phyloP scores from a whole-genome alignment of 2,113 vertebrate genomes.

The Paratilapia polleni region DNA sequence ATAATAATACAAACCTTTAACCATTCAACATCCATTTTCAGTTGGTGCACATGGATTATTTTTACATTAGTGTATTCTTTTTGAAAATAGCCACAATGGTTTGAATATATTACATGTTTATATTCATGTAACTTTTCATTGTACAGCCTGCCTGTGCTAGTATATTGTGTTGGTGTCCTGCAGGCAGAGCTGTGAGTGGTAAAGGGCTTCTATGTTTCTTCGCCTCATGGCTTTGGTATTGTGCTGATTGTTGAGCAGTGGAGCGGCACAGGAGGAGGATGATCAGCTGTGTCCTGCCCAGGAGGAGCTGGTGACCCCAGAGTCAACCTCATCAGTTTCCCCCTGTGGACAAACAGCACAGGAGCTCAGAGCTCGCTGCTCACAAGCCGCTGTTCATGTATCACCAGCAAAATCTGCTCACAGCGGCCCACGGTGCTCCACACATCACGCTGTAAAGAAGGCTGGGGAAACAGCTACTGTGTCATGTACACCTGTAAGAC shows the following conservation, averaged over 20 bases:
- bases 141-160: background rate
- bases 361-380: slow-evolving; percentile 32
- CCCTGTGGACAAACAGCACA: slow-evolving; percentile 29
- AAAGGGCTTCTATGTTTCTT: background rate
- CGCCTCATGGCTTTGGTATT: background rate
- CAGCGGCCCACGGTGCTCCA: slow-evolving; percentile 6
- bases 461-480: background rate
- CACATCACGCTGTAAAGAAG: slow-evolving; percentile 14
- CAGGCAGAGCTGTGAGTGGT: background rate
- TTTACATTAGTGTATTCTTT: background rate
- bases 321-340: slow-evolving; percentile 63
- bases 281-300: slow-evolving; percentile 42
- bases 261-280: slow-evolving; percentile 20
- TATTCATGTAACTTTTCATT: slow-evolving; percentile 24
- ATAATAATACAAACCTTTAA: background rate
- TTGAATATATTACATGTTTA: slow-evolving; percentile 21
- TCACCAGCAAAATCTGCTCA: slow-evolving; percentile 43
- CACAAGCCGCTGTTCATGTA: slow-evolving; percentile 45
- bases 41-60: background rate
- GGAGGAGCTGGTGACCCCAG: slow-evolving; percentile 47
- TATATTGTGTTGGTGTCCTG: background rate
- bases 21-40: background rate
- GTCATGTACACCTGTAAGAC: slow-evolving; percentile 33
- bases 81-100: background rate
- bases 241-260: slow-evolving; percentile 35